Evolutionary conservation across 2,797 vertebrate genomes (phyloP).

Genomic region (Apogon talboti): DNA sequence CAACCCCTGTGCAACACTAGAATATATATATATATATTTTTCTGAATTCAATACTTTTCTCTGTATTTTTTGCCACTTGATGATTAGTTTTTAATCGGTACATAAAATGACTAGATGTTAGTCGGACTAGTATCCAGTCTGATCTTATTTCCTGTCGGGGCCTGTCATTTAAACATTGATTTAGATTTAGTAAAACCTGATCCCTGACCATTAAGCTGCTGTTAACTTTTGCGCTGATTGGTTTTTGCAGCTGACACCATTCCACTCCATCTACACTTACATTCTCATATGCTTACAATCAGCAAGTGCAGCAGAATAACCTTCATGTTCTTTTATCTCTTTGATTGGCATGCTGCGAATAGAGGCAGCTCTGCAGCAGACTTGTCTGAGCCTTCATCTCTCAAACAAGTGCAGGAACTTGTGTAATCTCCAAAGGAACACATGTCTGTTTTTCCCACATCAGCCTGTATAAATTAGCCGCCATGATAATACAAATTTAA

Average conservation of each 20-base stretch:
- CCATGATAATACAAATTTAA: conserved; percentile 38
- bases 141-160: no score
- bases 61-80: no score
- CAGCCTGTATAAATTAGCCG: conserved; percentile 34
- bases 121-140: no score
- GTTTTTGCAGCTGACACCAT: not conserved
- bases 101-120: no score
- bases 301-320: conserved; percentile 24
- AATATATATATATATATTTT: no score
- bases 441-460: conserved; percentile 34
- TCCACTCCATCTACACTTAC: not conserved
- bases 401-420: conserved; percentile 16
- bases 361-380: conserved; percentile 38
- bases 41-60: no score
- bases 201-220: not conserved
- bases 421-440: conserved; percentile 62
- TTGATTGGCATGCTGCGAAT: conserved; percentile 52
- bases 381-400: conserved; percentile 45
- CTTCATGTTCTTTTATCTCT: conserved; percentile 41
- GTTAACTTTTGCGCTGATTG: not conserved
- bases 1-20: no score
- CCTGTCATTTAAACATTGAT: no score
- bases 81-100: no score
- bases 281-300: not conserved
- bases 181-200: not conserved